Base-by-base conservation (phyloP, 2,888 invertebrate species). In the Heliothis peltigera region DNA sequence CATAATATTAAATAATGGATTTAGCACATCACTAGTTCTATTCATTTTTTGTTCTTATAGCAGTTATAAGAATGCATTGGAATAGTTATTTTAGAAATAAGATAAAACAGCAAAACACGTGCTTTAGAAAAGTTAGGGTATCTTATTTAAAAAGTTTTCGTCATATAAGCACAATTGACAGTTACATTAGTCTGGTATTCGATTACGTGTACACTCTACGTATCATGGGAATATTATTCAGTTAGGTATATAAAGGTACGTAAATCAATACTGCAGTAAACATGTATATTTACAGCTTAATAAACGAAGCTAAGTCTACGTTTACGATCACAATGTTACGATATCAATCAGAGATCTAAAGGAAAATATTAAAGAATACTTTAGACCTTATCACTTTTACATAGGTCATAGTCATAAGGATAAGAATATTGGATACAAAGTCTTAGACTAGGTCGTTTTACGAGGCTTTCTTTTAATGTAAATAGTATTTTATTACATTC, bases 311-410 rank as follows among this genome's bases (percentile, higher is more conserved):
- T 75, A 65, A 56, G 61, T 43, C 72, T 79, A 79, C 64, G 32
- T 52, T 61, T 64, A 73, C 73, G 55, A 70, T 73, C 70, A 77
- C 77, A 79, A 69, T 65, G 64, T 79, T 76, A 76, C 62, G 79
- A 79, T 79, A 76, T 74, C 60, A 70, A 76, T 79, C 74, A 39
- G 77, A 78, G 77, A 79, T 78, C 77, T 73, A 70, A 76, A 70
- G 39, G 12, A 75, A 72, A 54, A 61, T 58, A 64, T 68, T 59
- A 70, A 60, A 39, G 64, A 58, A 61, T 64, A 61, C 25, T 57
- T 54, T 57, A 65, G 49, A 74, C 61, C 63, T 64, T 62, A 66
- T 62, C 49, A 43, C 62, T 57, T 64, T 64, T n/a, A 63, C 18
- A 46, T 60, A 61, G 48, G 66, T 48, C 46, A 48, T 56, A 32